Conservation (phyloP, 1,140 invertebrate species). For the Asobara japonica region DNA sequence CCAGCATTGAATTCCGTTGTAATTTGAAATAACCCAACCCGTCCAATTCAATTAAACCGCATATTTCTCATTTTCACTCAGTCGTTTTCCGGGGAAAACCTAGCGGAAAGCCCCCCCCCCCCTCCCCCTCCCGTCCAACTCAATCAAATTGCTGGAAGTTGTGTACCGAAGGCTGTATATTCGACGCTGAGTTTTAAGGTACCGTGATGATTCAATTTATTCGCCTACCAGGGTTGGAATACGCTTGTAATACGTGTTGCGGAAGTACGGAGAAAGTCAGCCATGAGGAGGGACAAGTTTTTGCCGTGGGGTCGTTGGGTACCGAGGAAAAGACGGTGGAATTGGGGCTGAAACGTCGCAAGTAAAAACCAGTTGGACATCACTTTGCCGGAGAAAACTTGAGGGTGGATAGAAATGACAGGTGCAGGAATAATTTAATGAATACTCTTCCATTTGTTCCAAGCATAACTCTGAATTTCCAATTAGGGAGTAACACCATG, state of each 20-base stretch:
- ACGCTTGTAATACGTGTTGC: constrained; percentile 13
- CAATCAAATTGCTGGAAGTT: constrained; percentile 23
- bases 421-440: not conserved
- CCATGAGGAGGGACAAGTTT: constrained; percentile 9
- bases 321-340: constrained; percentile 15
- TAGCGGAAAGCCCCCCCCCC: too few relatives aligned
- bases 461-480: too few relatives aligned
- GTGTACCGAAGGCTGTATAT: constrained; percentile 5
- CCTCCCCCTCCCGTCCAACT: too few relatives aligned
- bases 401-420: not conserved
- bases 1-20: not conserved
- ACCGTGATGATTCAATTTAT: constrained; percentile 33
- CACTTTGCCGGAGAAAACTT: not conserved
- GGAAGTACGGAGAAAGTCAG: constrained; percentile 21
- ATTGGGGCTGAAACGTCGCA: constrained; percentile 26
- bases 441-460: not conserved
- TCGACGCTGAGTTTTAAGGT: constrained; percentile 18
- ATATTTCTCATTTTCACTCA: constrained; percentile 1
- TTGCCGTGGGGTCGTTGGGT: constrained; percentile 1
- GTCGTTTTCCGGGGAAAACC: not conserved
- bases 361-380: constrained; percentile 28
- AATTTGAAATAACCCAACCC: not conserved
- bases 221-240: constrained; percentile 17
- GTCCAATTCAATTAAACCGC: not conserved
- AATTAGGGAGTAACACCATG: too few relatives aligned